phyloP scores from a whole-genome alignment of 2,113 vertebrate species.

The Eidolon helvum region DNA sequence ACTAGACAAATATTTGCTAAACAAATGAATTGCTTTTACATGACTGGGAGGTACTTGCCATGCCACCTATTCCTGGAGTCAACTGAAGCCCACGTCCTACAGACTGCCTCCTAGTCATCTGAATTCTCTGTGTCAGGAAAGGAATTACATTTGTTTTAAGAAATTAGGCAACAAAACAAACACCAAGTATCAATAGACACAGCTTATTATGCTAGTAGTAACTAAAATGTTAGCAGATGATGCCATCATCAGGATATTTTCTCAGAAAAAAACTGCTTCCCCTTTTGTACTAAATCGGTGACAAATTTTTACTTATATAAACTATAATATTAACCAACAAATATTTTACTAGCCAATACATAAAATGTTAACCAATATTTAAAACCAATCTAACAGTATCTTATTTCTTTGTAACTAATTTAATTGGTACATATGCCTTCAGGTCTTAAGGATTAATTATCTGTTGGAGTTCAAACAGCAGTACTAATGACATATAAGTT shows the following conservation, averaged over 20 bases:
- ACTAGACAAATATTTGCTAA: background rate
- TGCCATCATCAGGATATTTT: background rate
- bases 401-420: background rate
- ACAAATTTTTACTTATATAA: background rate
- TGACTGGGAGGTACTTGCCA: slow-evolving; percentile 83
- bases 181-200: background rate
- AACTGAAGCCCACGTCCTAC: slow-evolving; percentile 92
- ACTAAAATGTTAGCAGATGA: background rate
- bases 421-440: background rate
- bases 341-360: background rate
- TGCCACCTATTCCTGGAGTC: slow-evolving; percentile 87
- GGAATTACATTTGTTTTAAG: background rate
- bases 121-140: slow-evolving; percentile 82
- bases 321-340: background rate
- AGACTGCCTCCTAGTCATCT: slow-evolving; percentile 89
- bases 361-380: background rate
- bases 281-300: background rate
- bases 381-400: background rate
- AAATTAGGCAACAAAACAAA: slow-evolving; percentile 18
- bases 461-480: background rate
- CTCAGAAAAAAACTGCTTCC: slow-evolving; percentile 18
- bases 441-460: background rate
- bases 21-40: background rate
- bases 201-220: background rate
- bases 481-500: background rate